Conservation (phyloP, 2,888 invertebrate species). For the Perizoma affinitatum region DNA sequence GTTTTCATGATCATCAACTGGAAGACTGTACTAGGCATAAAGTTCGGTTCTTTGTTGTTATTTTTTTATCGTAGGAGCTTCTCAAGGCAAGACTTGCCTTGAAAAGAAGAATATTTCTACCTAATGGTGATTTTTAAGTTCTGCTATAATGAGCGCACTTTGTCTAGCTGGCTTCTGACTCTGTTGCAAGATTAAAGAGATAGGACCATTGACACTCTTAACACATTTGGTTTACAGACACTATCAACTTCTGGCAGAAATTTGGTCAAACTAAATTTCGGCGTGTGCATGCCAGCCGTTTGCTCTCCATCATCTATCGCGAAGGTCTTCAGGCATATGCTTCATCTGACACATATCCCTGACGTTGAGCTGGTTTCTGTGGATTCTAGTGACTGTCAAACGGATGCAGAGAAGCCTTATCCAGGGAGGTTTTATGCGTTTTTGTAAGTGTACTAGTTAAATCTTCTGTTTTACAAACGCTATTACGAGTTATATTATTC, state of each 20-base stretch:
- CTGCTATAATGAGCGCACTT: too few relatives aligned
- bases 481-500: too few relatives aligned
- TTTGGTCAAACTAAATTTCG: slow-evolving; percentile 44
- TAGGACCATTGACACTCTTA: too few relatives aligned
- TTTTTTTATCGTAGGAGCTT: too few relatives aligned
- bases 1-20: background rate
- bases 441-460: slow-evolving; percentile 9
- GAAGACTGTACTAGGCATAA: too few relatives aligned
- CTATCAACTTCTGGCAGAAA: slow-evolving; percentile 18
- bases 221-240: slow-evolving; percentile 9
- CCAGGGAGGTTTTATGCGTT: slow-evolving; percentile 12
- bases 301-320: slow-evolving; percentile 43
- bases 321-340: slow-evolving; percentile 42
- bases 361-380: slow-evolving; percentile 20
- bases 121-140: too few relatives aligned
- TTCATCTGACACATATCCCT: slow-evolving; percentile 40
- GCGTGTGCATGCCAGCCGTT: slow-evolving; percentile 48
- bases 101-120: too few relatives aligned
- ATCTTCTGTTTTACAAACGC: too few relatives aligned
- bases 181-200: too few relatives aligned
- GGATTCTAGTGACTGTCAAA: slow-evolving; percentile 12
- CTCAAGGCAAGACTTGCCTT: too few relatives aligned
- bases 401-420: slow-evolving; percentile 4
- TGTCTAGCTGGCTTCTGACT: too few relatives aligned
- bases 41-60: too few relatives aligned